Percentiles rank a stretch among this genome's conserved stretches.
Conservation (phyloP, 2,113 vertebrate species). For the Oplegnathus fasciatus region DNA sequence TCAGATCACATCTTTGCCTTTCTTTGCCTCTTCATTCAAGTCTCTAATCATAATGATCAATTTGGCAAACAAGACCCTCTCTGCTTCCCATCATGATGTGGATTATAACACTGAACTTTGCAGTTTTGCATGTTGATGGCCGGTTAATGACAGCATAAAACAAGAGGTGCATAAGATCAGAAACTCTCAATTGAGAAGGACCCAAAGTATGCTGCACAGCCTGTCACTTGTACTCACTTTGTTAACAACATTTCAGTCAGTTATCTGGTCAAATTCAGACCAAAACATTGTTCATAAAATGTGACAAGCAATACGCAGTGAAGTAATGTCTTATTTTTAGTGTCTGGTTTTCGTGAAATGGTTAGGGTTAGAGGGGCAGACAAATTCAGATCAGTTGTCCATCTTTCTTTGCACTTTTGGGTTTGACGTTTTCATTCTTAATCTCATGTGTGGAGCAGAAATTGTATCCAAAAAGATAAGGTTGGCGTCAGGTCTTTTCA, state of each 20-base stretch:
- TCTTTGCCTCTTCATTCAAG: slow-evolving; percentile 16
- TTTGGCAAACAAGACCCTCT: slow-evolving; percentile 17
- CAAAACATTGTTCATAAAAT: too few species aligned
- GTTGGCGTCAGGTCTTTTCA: too few species aligned
- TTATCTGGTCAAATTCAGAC: too few species aligned
- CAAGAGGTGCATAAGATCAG: background rate
- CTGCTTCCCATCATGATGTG: background rate
- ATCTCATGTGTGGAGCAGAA: too few species aligned
- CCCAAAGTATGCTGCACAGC: background rate
- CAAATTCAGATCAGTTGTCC: too few species aligned
- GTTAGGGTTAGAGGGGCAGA: too few species aligned
- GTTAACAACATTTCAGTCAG: background rate
- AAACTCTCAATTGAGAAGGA: background rate
- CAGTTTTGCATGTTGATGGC: background rate
- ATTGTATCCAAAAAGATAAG: too few species aligned
- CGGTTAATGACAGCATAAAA: background rate
- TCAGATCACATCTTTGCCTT: slow-evolving; percentile 28
- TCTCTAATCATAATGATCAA: slow-evolving; percentile 35
- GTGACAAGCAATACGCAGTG: too few species aligned
- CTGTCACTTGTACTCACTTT: background rate
- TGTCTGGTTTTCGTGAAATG: too few species aligned
- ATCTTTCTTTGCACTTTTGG: too few species aligned
- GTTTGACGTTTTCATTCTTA: too few species aligned
- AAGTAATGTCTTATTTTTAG: too few species aligned
- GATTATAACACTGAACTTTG: background rate